phyloP scores from a whole-genome alignment of 1,140 invertebrate species.

The Tetramorium alpestre region DNA sequence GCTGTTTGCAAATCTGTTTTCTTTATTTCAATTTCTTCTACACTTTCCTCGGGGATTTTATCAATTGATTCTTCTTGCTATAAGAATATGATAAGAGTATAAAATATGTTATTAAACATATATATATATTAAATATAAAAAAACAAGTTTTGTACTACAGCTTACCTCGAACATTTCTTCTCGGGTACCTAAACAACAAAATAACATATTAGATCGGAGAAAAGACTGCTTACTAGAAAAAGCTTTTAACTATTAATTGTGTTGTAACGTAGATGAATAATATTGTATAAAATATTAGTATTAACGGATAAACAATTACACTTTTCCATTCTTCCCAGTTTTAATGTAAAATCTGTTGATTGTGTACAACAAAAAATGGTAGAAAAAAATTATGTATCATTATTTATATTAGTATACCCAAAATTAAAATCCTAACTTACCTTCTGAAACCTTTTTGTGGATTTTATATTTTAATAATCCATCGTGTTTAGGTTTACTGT shows the following conservation, averaged over 20 bases:
- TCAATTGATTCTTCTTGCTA: slow-evolving; percentile 67
- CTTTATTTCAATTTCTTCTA: slow-evolving; percentile 58
- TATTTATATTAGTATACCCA: slow-evolving; percentile 4
- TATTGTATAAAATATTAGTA: background rate
- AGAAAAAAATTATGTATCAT: background rate
- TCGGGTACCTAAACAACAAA: slow-evolving; percentile 69
- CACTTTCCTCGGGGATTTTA: slow-evolving; percentile 69
- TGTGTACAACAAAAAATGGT: background rate
- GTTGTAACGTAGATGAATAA: background rate
- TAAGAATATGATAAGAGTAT: slow-evolving; percentile 4
- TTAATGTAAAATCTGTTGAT: slow-evolving; percentile 7
- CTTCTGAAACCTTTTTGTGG: slow-evolving; percentile 68
- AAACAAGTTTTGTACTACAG: background rate
- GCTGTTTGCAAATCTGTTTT: slow-evolving; percentile 72
- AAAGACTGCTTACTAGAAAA: background rate
- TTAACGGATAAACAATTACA: background rate
- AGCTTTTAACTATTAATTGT: background rate
- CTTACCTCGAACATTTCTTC: slow-evolving; percentile 73
- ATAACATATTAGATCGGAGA: slow-evolving; percentile 33
- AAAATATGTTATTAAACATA: background rate
- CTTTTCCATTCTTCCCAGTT: slow-evolving; percentile 22
- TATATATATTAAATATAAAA: background rate
- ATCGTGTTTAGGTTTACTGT: slow-evolving; percentile 77
- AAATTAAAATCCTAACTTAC: slow-evolving; percentile 71
- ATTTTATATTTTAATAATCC: slow-evolving; percentile 73